Conservation (phyloP, 1,140 invertebrate genomes). For the Tigriopus japonicus region DNA sequence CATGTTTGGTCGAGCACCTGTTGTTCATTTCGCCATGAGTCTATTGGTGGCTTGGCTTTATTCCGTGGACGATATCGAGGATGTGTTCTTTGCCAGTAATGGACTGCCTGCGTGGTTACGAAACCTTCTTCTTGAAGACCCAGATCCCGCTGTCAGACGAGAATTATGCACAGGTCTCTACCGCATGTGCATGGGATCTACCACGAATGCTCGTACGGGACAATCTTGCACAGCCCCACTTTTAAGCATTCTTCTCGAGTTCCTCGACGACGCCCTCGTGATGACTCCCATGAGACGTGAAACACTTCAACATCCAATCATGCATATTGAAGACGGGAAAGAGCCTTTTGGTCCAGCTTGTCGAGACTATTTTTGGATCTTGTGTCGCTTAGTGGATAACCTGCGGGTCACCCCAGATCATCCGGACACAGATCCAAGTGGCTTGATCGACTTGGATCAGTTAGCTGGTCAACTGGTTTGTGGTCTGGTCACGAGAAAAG, state of each 20-base stretch:
- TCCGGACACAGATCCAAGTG: conserved; percentile 26
- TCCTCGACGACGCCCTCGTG: conserved; percentile 56
- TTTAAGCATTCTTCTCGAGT: conserved; percentile 51
- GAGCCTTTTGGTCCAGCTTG: conserved; percentile 81
- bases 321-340: conserved; percentile 53
- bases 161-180: conserved; percentile 77
- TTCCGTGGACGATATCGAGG: conserved; percentile 41
- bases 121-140: conserved; percentile 56
- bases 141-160: conserved; percentile 59
- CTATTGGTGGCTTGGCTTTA: conserved; percentile 63
- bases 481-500: conserved; percentile 52
- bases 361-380: conserved; percentile 79
- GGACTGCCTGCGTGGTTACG: conserved; percentile 50
- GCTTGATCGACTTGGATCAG: conserved; percentile 44
- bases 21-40: conserved; percentile 57
- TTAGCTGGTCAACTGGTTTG: conserved; percentile 52
- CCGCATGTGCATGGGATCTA: conserved; percentile 54
- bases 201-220: conserved; percentile 36
- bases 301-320: conserved; percentile 22
- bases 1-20: conserved; percentile 64
- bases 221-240: conserved; percentile 48
- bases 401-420: conserved; percentile 34
- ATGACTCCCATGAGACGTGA: conserved; percentile 46
- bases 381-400: conserved; percentile 66
- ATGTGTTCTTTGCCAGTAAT: conserved; percentile 40